Evolutionary conservation across 2,797 vertebrate genomes (phyloP).

Genomic region (Acanthurus lineatus): DNA sequence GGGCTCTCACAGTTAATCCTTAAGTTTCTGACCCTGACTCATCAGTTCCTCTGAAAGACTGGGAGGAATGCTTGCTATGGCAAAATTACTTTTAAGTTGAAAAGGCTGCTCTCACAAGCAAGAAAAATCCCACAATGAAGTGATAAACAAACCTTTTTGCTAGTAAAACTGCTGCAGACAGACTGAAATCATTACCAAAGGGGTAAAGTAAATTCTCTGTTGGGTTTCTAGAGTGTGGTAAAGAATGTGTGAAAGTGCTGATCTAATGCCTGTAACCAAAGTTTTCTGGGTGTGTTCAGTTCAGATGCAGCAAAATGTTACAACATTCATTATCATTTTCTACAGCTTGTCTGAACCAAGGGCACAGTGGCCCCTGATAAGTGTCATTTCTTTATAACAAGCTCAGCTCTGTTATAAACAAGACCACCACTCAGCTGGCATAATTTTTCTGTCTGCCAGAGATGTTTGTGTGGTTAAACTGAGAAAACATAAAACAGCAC

Average conservation of each 20-base stretch:
- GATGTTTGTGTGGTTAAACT: conserved; percentile 17
- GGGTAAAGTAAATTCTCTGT: conserved; percentile 26
- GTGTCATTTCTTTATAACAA: conserved; percentile 38
- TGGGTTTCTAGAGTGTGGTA: conserved; percentile 33
- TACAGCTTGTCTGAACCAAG: conserved; percentile 39
- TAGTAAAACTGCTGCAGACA: conserved; percentile 25
- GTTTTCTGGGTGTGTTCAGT: conserved; percentile 45
- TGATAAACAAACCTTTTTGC: conserved; percentile 48
- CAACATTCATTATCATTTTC: conserved; percentile 44
- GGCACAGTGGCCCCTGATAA: conserved; percentile 28
- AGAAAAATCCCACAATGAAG: conserved; percentile 37
- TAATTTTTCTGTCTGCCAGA: conserved; percentile 8
- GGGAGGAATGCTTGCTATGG: conserved; percentile 4
- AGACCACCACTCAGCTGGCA: conserved; percentile 21
- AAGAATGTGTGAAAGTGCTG: conserved; percentile 48
- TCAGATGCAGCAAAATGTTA: conserved; percentile 55
- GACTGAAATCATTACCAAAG: conserved; percentile 37
- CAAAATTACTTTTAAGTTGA: conserved; percentile 38
- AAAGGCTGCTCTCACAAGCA: conserved; percentile 15
- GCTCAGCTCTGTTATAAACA: conserved; percentile 39
- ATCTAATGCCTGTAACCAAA: conserved; percentile 50
- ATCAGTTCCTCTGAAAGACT: conserved; percentile 30
- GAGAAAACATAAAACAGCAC: conserved; percentile 3
- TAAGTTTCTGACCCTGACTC: conserved; percentile 43
- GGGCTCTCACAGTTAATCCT: conserved; percentile 36